These are phyloP conservation scores for Cecropterus lyciades DNA, from an alignment of 1,140 invertebrate genomes.

Conservation along the genomic window DNA sequence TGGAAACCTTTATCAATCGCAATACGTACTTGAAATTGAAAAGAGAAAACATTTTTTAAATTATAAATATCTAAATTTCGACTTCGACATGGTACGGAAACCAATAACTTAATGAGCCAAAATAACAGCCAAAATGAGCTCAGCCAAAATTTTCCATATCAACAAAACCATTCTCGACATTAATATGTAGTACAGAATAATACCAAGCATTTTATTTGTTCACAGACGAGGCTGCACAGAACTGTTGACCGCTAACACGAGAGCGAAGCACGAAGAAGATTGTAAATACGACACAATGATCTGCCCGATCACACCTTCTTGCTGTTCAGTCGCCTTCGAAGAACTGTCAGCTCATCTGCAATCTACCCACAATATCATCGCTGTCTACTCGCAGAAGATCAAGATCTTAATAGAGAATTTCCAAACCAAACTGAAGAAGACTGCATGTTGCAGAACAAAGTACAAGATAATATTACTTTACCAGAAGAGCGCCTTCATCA, in stretches of 20 bases:
- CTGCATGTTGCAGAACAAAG: constrained; percentile 74
- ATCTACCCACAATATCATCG: constrained; percentile 70
- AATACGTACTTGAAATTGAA: too few species aligned
- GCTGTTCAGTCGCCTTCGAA: constrained; percentile 71
- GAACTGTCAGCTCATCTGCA: constrained; percentile 72
- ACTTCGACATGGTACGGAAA: too few species aligned
- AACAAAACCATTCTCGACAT: too few species aligned
- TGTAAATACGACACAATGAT: constrained; percentile 77
- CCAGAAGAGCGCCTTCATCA: constrained; percentile 77
- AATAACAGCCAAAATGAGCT: too few species aligned
- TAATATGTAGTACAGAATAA: neutral
- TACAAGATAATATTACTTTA: constrained; percentile 76
- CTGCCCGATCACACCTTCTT: constrained; percentile 74
- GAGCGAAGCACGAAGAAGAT: constrained; percentile 74
- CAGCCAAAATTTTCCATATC: too few species aligned
- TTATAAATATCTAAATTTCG: too few species aligned
- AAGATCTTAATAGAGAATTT: constrained; percentile 81
- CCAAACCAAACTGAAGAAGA: constrained; percentile 75
- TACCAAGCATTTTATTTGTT: constrained; percentile 42
- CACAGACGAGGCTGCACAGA: constrained; percentile 76
- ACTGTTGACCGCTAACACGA: constrained; percentile 61
- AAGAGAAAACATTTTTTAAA: too few species aligned
- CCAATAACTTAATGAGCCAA: too few species aligned
- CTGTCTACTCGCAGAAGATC: constrained; percentile 77
- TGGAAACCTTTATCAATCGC: too few species aligned